phyloP scores from a whole-genome alignment of 2,888 invertebrate species.

The Drosophila multiciliata region DNA sequence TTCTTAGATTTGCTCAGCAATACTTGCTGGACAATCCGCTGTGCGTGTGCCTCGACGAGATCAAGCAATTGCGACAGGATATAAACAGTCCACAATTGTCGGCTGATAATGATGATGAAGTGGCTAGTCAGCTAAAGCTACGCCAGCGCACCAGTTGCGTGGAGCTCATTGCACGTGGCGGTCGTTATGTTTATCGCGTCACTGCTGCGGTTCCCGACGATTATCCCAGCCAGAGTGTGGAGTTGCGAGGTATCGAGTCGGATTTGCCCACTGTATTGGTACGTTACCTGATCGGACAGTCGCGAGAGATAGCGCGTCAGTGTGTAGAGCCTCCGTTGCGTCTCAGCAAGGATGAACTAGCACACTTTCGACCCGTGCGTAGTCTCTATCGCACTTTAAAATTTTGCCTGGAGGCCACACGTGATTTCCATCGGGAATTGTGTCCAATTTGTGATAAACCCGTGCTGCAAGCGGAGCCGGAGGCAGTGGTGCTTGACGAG shows the following conservation, averaged over 20 bases:
- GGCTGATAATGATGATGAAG: constrained; percentile 46
- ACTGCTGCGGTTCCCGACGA: constrained; percentile 87
- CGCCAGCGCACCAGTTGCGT: constrained; percentile 89
- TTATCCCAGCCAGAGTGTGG: constrained; percentile 86
- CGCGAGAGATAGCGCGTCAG: constrained; percentile 88
- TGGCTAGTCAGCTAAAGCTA: constrained; percentile 87
- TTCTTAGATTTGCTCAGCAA: constrained; percentile 87
- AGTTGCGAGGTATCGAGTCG: constrained; percentile 87
- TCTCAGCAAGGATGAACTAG: constrained; percentile 84
- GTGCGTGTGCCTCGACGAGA: constrained; percentile 90
- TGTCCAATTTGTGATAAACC: constrained; percentile 88
- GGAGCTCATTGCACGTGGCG: constrained; percentile 86
- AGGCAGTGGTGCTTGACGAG: constrained; percentile 87
- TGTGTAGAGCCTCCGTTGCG: constrained; percentile 89
- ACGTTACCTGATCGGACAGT: constrained; percentile 88
- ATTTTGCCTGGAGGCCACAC: constrained; percentile 88
- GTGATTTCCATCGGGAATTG: constrained; percentile 87
- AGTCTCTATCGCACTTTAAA: constrained; percentile 87
- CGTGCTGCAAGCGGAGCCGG: constrained; percentile 87
- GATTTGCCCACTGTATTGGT: constrained; percentile 88
- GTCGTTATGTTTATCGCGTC: constrained; percentile 87
- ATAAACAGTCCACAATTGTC: constrained; percentile 71
- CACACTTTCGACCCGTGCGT: constrained; percentile 88
- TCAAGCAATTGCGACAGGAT: constrained; percentile 87
- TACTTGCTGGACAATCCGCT: constrained; percentile 89